phyloP scores from a whole-genome alignment of 1,140 invertebrate species.

The Drosophila azteca region DNA sequence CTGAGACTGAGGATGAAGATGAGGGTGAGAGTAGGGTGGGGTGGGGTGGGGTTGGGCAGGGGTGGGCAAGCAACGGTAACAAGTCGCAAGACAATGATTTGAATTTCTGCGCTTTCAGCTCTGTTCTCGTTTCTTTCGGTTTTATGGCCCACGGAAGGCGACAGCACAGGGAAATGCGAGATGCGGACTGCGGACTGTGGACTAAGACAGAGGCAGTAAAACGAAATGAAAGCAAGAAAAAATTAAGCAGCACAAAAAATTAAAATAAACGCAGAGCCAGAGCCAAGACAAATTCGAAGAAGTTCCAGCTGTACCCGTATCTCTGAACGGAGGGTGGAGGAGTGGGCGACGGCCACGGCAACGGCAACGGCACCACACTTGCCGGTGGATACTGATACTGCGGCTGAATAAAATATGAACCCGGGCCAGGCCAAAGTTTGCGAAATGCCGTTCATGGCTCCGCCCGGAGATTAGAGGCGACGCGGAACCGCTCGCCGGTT shows the following conservation, averaged over 20 bases:
- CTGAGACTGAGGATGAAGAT: neutral
- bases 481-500: neutral
- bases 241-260: slow-evolving; percentile 45
- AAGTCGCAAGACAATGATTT: slow-evolving; percentile 65
- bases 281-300: slow-evolving; percentile 54
- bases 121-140: slow-evolving; percentile 51
- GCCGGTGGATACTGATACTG: slow-evolving; percentile 50
- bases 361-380: slow-evolving; percentile 21
- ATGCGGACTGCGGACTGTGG: slow-evolving; percentile 21
- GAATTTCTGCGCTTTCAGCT: slow-evolving; percentile 63
- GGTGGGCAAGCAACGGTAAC: slow-evolving; percentile 20
- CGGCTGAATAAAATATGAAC: slow-evolving; percentile 74
- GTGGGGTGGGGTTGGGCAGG: too few relatives aligned
- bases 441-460: slow-evolving; percentile 65
- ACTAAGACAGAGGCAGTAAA: slow-evolving; percentile 14
- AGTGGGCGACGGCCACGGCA: neutral
- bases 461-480: slow-evolving; percentile 55
- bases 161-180: slow-evolving; percentile 40
- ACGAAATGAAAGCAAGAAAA: slow-evolving; percentile 21
- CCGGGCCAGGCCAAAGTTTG: slow-evolving; percentile 63
- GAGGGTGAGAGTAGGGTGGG: neutral
- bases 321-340: neutral
- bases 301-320: slow-evolving; percentile 43
- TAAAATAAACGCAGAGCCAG: slow-evolving; percentile 49
- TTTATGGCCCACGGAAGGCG: slow-evolving; percentile 58